Evolutionary conservation across 2,888 invertebrate species (phyloP), one percentile per base, ranked within the genome.

Genomic region (Aplocera efformata): DNA sequence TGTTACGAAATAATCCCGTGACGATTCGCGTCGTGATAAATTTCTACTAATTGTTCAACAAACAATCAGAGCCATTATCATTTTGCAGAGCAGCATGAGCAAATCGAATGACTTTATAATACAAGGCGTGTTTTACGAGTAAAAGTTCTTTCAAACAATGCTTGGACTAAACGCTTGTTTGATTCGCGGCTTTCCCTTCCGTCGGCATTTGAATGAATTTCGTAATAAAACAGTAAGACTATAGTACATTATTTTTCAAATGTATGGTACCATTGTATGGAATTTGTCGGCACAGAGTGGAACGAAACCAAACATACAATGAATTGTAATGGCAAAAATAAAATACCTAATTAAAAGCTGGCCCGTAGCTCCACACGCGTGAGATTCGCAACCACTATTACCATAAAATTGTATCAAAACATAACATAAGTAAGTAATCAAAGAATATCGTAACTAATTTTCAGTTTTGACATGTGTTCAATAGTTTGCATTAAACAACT

Each of bases 121-220:
- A 49, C 60, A 63, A 58, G 67, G 67, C 74, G 73, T 74, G 74
- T 66, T 70, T 68, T 65, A 63, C 70, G 36, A 63, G 76, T 72
- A 74, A 73, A 75, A 76, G 72, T 72, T 57, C 65, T 56, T 57
- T 48, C 68, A 70, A 73, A 83, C 81, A 84, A 84, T 80, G 59
- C 55, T 48, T 57, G 62, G 64, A 34, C 41, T 50, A 23, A 30
- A 72, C 68, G 67, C 67, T 65, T 68, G 69, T 72, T 77, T 69
- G 67, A 76, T 76, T 72, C 67, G 58, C 56, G 66, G 74, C 82
- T 82, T 82, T 82, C 82, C 75, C 75, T 79, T 79, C 72, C 72
- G 62, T 62, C 55, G 41, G 56, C 63, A 63, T 67, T 71, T 63
- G 58, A 61, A 62, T 62, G 60, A 63, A 67, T 67, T 67, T 61